A percentile compares a stretch with the other conserved stretches of the same genome.
phyloP scores from a whole-genome alignment of 2,113 vertebrate genomes.

The Phasianus colchicus region DNA sequence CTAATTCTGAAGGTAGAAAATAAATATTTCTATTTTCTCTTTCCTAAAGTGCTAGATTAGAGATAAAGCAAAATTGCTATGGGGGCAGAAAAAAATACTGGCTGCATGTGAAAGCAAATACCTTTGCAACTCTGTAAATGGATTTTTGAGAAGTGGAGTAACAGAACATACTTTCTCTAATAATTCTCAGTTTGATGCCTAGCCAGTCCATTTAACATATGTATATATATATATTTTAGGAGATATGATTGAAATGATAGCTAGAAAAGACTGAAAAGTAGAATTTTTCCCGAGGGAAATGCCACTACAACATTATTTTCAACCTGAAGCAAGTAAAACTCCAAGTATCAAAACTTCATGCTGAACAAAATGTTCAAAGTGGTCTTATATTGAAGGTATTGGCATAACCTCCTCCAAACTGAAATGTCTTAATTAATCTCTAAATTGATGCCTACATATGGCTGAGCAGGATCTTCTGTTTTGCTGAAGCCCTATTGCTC shows the following conservation, averaged over 20 bases:
- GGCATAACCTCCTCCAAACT: neutral
- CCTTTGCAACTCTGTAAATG: neutral
- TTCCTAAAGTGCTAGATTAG: neutral
- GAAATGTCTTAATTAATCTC: neutral
- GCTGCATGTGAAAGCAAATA: neutral
- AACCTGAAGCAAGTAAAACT: neutral
- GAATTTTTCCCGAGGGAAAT: neutral
- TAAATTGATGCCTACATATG: neutral
- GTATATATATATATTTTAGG: neutral
- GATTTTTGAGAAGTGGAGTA: slow-evolving; percentile 14
- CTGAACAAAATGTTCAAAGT: neutral
- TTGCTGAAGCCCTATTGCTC: neutral
- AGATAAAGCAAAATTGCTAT: neutral
- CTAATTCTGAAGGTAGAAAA: neutral
- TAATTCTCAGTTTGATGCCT: slow-evolving; percentile 31
- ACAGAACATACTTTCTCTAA: neutral
- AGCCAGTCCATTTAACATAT: neutral
- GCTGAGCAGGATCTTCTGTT: neutral
- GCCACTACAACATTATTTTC: slow-evolving; percentile 2
- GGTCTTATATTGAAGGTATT: neutral
- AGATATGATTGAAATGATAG: slow-evolving; percentile 39
- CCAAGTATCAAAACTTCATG: neutral
- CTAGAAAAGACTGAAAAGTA: neutral
- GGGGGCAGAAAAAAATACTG: neutral
- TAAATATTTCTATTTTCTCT: neutral